These are phyloP conservation scores for Cyanoramphus novaezelandiae DNA, from an alignment of 2,113 vertebrate species.

Conservation along the genomic window DNA sequence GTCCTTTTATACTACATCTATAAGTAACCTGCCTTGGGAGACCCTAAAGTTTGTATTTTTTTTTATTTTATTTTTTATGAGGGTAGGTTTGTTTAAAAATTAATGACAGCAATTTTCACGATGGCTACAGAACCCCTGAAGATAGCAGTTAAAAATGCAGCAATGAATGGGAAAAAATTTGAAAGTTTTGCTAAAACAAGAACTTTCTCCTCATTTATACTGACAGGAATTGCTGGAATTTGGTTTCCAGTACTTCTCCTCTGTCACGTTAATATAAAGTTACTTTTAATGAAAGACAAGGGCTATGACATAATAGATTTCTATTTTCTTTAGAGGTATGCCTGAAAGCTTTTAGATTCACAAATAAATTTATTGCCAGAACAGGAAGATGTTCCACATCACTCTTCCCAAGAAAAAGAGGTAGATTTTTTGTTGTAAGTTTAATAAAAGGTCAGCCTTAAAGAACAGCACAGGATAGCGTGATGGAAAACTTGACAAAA, in stretches of 20 bases:
- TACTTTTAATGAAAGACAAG: slow-evolving; percentile 70
- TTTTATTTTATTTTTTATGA: not conserved
- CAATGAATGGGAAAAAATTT: not conserved
- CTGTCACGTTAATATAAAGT: slow-evolving; percentile 52
- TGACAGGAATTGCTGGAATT: slow-evolving; percentile 42
- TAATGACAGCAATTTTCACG: slow-evolving; percentile 35
- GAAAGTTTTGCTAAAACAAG: slow-evolving; percentile 11
- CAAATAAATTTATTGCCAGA: slow-evolving; percentile 65
- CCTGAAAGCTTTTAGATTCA: slow-evolving; percentile 71
- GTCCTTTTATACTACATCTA: not conserved
- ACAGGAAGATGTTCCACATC: slow-evolving; percentile 51
- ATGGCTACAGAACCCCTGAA: not conserved
- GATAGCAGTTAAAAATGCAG: not conserved
- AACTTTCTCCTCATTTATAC: slow-evolving; percentile 6
- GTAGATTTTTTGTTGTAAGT: slow-evolving; percentile 47
- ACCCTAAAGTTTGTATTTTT: not conserved
- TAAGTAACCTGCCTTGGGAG: not conserved
- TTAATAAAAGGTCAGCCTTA: not conserved
- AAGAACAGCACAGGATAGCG: not conserved
- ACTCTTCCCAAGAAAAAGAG: slow-evolving; percentile 38
- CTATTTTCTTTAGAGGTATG: slow-evolving; percentile 65
- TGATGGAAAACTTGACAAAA: not conserved
- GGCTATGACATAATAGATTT: slow-evolving; percentile 56
- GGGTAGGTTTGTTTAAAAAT: not conserved
- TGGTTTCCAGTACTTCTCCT: slow-evolving; percentile 15